Evolutionary conservation across 1,140 invertebrate genomes (phyloP), one percentile per base, ranked within the genome.

Genomic region (Rhizoglyphus robini): DNA sequence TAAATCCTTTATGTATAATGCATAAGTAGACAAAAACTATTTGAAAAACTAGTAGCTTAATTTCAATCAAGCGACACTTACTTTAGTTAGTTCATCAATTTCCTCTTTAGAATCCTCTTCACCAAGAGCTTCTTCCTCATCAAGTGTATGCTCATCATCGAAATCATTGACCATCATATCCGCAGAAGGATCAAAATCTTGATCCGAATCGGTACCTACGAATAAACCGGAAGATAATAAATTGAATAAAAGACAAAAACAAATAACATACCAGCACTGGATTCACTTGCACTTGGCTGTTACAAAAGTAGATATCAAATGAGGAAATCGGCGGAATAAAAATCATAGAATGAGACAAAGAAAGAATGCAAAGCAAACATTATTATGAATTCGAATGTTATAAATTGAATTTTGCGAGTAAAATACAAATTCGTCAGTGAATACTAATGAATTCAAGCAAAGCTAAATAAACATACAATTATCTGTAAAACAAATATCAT

Each of bases 91-190:
- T 74, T 87, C 89, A 69, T 86, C 86, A 51, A 96, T 80, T 78
- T 95, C 92, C 72, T 87, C 87, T 71, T 86, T 82, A 36, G 15
- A 20, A 25, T 8, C 88, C 70, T 84, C 82, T 68, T 86, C 86
- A 73, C 90, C 90, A 74, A 95, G 78, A 34, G 88, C 90, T 81
- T 96, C 93, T 81, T 96, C 92, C 79, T 96, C 92, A 75, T 95
- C 92, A 72, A 96, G 74, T 51, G 92, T 96, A 73, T 87, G 81
- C 75, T 96, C 93, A 79, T 96, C 93, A 78, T 96, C 92, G 80
- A 90, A 95, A 78, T 95, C 91, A 83, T 95, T 88, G 65, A 95
- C 84, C 80, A 96, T 85, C 88, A 95, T 90, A 76, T 94, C 90
- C 49, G 82, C 82, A 36, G 81, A 78, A 41, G 84, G 83, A 73